Evolutionary conservation across 2,888 invertebrate species (phyloP).

Genomic region (Homarus gammarus): DNA sequence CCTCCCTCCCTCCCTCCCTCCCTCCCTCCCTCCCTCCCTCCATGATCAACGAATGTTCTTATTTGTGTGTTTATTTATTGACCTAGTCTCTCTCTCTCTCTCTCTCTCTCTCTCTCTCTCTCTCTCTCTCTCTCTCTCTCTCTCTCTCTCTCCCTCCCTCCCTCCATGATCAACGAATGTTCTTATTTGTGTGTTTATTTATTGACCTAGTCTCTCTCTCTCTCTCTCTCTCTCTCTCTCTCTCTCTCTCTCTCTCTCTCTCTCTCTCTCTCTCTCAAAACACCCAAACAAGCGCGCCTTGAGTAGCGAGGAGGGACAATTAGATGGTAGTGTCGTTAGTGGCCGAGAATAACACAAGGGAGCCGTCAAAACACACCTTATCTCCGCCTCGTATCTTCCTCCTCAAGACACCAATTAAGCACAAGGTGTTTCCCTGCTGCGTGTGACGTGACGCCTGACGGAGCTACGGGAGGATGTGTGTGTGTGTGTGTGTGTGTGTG

Average conservation of each 20-base stretch:
- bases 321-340: slow-evolving; percentile 38
- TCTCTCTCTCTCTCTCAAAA: neutral
- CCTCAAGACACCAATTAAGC: slow-evolving; percentile 25
- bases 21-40: neutral
- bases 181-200: too few species aligned
- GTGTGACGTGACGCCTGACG: too few species aligned
- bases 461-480: neutral
- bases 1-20: neutral
- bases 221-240: too few species aligned
- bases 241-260: neutral
- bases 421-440: neutral
- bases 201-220: neutral
- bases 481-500: neutral
- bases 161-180: too few species aligned
- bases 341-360: slow-evolving; percentile 25
- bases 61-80: too few species aligned
- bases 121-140: too few species aligned
- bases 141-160: too few species aligned
- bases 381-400: neutral
- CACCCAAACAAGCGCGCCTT: neutral
- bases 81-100: too few species aligned
- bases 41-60: neutral
- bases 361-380: slow-evolving; percentile 36
- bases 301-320: slow-evolving; percentile 19
- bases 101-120: too few species aligned